These are phyloP conservation scores for Diplodus sargus DNA, from an alignment of 2,797 vertebrate genomes.

Conservation along the genomic window DNA sequence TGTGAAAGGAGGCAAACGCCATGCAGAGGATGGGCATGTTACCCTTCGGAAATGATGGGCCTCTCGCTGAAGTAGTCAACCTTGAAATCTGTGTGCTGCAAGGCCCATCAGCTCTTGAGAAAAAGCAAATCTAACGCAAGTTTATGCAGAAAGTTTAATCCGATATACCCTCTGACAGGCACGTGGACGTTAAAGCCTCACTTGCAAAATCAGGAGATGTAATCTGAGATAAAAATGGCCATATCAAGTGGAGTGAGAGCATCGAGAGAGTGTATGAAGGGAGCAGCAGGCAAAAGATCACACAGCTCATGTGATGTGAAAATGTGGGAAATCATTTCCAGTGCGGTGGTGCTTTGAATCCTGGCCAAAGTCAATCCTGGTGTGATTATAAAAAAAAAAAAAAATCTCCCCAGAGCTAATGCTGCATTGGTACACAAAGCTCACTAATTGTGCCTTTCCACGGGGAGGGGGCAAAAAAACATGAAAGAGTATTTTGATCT, in stretches of 20 bases:
- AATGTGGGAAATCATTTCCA: constrained; percentile 68
- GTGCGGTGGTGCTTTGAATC: constrained; percentile 68
- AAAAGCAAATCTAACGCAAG: constrained; percentile 4
- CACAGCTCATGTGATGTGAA: constrained; percentile 58
- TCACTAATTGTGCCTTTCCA: constrained; percentile 63
- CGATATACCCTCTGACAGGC: constrained; percentile 9
- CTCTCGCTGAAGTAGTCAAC: constrained; percentile 12
- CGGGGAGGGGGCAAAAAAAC: constrained; percentile 28
- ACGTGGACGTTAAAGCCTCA: constrained; percentile 29
- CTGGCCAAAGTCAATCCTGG: constrained; percentile 73
- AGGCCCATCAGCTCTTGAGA: neutral
- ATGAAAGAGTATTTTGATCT: constrained; percentile 72
- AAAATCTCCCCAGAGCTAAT: constrained; percentile 38
- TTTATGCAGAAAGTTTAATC: constrained; percentile 22
- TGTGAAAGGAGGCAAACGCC: constrained; percentile 54
- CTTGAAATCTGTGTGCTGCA: constrained; percentile 13
- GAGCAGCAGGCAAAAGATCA: constrained; percentile 55
- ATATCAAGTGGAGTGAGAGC: constrained; percentile 31
- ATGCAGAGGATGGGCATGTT: constrained; percentile 33
- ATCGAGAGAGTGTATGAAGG: neutral
- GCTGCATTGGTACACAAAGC: constrained; percentile 60
- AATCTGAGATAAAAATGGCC: constrained; percentile 47
- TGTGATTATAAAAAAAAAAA: constrained; percentile 75
- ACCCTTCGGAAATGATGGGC: constrained; percentile 23
- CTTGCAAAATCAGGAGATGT: constrained; percentile 31